Percentiles rank a stretch among this genome's conserved stretches.
phyloP scores from a whole-genome alignment of 1,140 invertebrate species.

The Zaprionus taronus region DNA sequence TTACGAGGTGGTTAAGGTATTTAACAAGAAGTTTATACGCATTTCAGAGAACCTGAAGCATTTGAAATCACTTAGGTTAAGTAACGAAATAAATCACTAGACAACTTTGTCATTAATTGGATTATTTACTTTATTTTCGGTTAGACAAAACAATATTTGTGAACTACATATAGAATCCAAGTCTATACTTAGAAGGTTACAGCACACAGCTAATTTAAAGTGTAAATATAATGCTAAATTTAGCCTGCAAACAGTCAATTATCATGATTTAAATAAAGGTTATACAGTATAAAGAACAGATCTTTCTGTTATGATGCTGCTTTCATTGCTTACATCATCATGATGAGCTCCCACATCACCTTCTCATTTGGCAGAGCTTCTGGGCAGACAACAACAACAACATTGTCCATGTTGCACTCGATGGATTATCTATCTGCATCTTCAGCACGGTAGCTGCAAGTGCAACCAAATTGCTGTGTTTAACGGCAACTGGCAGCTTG shows the following conservation, averaged over 20 bases:
- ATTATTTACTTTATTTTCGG: too few species aligned
- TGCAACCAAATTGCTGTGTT: conserved; percentile 49
- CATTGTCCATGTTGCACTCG: conserved; percentile 13
- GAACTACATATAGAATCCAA: background rate
- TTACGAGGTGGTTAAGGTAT: background rate
- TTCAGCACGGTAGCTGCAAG: conserved; percentile 60
- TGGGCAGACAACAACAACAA: conserved; percentile 2
- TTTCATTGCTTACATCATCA: background rate
- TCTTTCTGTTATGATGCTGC: background rate
- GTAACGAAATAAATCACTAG: background rate
- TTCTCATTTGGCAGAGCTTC: conserved; percentile 1
- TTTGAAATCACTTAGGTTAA: background rate
- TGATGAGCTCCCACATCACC: background rate
- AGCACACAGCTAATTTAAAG: background rate
- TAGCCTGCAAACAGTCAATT: background rate
- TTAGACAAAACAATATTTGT: background rate
- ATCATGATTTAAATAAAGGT: background rate
- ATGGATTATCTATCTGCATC: conserved; percentile 61
- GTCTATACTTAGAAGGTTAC: background rate
- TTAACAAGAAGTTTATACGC: background rate
- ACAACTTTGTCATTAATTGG: background rate
- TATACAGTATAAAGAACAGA: background rate
- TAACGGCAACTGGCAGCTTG: conserved; percentile 65
- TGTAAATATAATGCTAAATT: conserved; percentile 6
- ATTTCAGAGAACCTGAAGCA: background rate